These are phyloP conservation scores for Dynastes tityus DNA, from an alignment of 2,888 invertebrate species.

Conservation along the genomic window DNA sequence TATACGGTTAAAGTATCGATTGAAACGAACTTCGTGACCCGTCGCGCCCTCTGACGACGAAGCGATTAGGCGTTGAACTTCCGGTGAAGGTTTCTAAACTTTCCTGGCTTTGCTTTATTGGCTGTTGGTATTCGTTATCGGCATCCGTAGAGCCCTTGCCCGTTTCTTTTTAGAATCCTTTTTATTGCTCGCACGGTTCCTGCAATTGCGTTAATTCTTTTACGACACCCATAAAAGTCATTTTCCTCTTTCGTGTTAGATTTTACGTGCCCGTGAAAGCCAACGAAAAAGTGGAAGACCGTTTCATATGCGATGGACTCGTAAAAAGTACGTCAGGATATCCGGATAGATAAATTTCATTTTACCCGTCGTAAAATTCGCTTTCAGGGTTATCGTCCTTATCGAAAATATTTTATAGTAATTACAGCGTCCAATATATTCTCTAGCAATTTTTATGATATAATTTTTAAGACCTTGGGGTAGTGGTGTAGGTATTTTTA, in stretches of 20 bases:
- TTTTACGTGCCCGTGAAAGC: background rate
- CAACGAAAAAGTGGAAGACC: background rate
- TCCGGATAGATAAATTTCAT: constrained; percentile 31
- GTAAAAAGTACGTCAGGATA: constrained; percentile 7
- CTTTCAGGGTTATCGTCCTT: constrained; percentile 23
- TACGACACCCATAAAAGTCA: constrained; percentile 23
- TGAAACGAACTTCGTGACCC: background rate
- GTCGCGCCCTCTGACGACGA: constrained; percentile 32
- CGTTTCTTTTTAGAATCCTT: constrained; percentile 23
- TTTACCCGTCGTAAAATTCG: constrained; percentile 33
- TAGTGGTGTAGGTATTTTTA: background rate
- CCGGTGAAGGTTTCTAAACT: constrained; percentile 17
- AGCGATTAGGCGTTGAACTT: background rate
- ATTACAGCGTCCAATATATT: constrained; percentile 19
- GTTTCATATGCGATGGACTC: background rate
- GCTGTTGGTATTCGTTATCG: constrained; percentile 29
- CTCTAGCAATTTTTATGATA: background rate
- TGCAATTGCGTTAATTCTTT: constrained; percentile 39
- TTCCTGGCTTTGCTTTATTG: constrained; percentile 19
- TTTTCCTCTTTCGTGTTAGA: constrained; percentile 16
- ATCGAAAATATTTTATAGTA: constrained; percentile 12
- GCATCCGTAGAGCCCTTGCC: constrained; percentile 7
- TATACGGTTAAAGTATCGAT: constrained; percentile 22
- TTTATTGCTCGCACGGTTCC: constrained; percentile 12
- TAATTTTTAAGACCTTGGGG: background rate